phyloP scores from a whole-genome alignment of 2,888 invertebrate genomes.

The Drosophila mimica region DNA sequence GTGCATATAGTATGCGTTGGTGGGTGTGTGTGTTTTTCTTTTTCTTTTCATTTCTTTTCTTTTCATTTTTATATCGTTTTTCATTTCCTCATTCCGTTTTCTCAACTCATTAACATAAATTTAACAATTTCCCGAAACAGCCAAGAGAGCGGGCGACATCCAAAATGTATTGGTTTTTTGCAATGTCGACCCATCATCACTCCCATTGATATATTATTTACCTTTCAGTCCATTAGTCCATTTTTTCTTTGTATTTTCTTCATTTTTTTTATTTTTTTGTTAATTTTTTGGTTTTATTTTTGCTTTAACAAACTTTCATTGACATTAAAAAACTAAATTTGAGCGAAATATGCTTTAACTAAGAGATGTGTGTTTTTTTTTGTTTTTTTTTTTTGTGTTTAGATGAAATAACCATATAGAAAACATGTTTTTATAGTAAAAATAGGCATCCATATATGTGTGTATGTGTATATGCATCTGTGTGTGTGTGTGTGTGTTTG shows the following conservation, averaged over 20 bases:
- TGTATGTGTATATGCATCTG: slow-evolving; percentile 3
- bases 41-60: slow-evolving; percentile 20
- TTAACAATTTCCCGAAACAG: slow-evolving; percentile 76
- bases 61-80: slow-evolving; percentile 16
- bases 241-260: slow-evolving; percentile 29
- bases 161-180: slow-evolving; percentile 21
- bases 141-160: slow-evolving; percentile 63
- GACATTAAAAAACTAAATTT: slow-evolving; percentile 68
- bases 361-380: slow-evolving; percentile 35
- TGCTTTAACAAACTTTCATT: slow-evolving; percentile 61
- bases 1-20: slow-evolving; percentile 78
- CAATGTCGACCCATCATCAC: slow-evolving; percentile 46
- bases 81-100: slow-evolving; percentile 25
- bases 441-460: slow-evolving; percentile 19
- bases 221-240: slow-evolving; percentile 73
- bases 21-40: slow-evolving; percentile 62
- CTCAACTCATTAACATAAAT: slow-evolving; percentile 68
- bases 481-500: background rate
- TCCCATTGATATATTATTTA: slow-evolving; percentile 78
- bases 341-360: slow-evolving; percentile 75
- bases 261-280: slow-evolving; percentile 22
- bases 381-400: slow-evolving; percentile 8
- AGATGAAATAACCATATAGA: slow-evolving; percentile 59
- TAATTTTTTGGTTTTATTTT: slow-evolving; percentile 22
- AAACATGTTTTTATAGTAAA: slow-evolving; percentile 33